Evolutionary conservation across 2,113 vertebrate species (phyloP).

Genomic region (Crotalus viridis): DNA sequence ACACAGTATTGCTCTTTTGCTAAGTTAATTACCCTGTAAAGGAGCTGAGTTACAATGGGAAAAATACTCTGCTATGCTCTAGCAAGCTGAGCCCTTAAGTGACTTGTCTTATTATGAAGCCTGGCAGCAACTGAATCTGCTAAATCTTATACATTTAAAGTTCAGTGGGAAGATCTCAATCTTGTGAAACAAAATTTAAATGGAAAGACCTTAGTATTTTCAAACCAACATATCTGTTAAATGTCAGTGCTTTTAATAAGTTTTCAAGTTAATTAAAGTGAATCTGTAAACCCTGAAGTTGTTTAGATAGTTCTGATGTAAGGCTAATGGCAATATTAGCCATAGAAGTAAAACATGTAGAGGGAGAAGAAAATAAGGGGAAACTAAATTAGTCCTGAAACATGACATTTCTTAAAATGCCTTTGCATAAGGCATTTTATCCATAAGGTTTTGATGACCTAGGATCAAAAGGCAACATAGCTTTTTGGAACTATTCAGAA

Average conservation of each 20-base stretch:
- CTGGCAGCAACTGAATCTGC: not conserved
- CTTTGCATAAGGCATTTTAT: not conserved
- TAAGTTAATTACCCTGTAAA: not conserved
- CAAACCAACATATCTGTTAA: not conserved
- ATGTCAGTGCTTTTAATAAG: not conserved
- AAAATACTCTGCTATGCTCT: not conserved
- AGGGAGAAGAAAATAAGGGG: not conserved
- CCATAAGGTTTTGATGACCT: not conserved
- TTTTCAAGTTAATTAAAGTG: not conserved
- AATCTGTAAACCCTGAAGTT: not conserved
- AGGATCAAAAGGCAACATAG: not conserved
- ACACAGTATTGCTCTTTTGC: not conserved
- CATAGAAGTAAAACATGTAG: not conserved
- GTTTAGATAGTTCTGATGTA: not conserved
- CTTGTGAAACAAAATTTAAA: not conserved
- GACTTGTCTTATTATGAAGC: not conserved
- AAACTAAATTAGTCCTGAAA: not conserved
- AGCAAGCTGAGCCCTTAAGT: not conserved
- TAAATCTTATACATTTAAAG: not conserved
- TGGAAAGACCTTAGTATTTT: not conserved
- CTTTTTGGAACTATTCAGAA: not conserved
- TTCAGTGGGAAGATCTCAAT: not conserved
- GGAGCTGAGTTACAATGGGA: not conserved
- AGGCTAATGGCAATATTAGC: not conserved
- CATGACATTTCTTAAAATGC: not conserved